These are phyloP conservation scores for Ciconia nigra DNA, from an alignment of 2,797 vertebrate genomes.

Conservation along the genomic window DNA sequence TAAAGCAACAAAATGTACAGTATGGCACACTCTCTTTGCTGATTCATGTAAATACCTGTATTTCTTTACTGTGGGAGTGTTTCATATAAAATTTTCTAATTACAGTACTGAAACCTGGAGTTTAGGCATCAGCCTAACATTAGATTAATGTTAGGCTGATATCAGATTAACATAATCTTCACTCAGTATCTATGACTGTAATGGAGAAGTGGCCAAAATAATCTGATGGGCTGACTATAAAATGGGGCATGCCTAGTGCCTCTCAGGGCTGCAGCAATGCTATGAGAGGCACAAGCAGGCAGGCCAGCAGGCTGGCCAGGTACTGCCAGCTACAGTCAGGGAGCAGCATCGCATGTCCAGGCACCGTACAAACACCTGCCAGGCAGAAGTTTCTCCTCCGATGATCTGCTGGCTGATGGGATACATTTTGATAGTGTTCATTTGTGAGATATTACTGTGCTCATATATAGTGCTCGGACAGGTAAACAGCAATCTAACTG, in stretches of 20 bases:
- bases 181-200: not conserved
- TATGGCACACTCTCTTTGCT: not conserved
- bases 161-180: not conserved
- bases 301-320: not conserved
- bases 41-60: not conserved
- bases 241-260: not conserved
- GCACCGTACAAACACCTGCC: not conserved
- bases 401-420: not conserved
- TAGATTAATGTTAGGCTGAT: too few species aligned
- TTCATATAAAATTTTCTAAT: not conserved
- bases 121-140: not conserved
- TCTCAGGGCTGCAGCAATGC: not conserved
- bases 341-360: rapidly evolving
- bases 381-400: not conserved
- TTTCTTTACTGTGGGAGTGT: not conserved
- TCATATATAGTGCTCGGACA: not conserved
- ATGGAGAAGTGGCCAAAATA: not conserved
- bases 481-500: not conserved
- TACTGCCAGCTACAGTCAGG: not conserved
- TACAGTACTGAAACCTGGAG: not conserved
- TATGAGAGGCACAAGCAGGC: rapidly evolving
- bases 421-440: not conserved
- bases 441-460: too few species aligned
- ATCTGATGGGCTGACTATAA: not conserved
- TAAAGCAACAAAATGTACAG: not conserved